Evolutionary conservation across 2,797 vertebrate genomes (phyloP), one percentile per base, ranked within the genome.

Genomic region (Perodicticus potto): DNA sequence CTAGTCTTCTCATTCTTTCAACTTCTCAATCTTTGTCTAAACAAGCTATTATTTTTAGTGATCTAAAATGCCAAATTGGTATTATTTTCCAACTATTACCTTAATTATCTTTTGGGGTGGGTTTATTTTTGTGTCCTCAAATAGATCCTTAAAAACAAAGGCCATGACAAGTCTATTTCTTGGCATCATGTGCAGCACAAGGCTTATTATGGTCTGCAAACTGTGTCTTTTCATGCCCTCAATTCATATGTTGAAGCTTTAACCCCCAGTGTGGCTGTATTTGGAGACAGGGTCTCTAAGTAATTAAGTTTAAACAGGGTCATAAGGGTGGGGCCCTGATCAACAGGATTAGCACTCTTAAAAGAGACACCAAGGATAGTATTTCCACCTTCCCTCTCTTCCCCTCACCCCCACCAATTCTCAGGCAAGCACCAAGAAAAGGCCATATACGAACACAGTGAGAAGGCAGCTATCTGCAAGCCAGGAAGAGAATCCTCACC

Each of bases 81-180:
- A 73, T 57, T 89, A 69, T 87, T 97, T 97, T 85, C 29, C 61
- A 86, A 57, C 61, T 78, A 40, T 40, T 32, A 37, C 40, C 32
- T 92, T 96, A 32, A 49, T 74, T 34, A 53, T 72, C 29, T 82
- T 88, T 87, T 83, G 32, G 14, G 53, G 34, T 73, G 3, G 34
- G 32, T 86, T 91, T 69, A 37, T 67, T 92, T 92, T 93, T 92
- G 40, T 70, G 32, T 86, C 69, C 37, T 77, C 32, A 45, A 55
- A 78, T 13, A 81, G 45, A 78, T 69, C 76, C 40, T 70, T 37
- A 80, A 72, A 32, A 37, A 89, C 61, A 74, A 93, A n/a, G 37
- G 59, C 55, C 29, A 22, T 25, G 53, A 77, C 32, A 55, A n/a
- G 14, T 57, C 53, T 70, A 3, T 34, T 63, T 82, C 25, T 29